Percentiles rank a stretch among this genome's conserved stretches.
phyloP scores from a whole-genome alignment of 2,888 invertebrate species.

The Lasioglossum lativentre region DNA sequence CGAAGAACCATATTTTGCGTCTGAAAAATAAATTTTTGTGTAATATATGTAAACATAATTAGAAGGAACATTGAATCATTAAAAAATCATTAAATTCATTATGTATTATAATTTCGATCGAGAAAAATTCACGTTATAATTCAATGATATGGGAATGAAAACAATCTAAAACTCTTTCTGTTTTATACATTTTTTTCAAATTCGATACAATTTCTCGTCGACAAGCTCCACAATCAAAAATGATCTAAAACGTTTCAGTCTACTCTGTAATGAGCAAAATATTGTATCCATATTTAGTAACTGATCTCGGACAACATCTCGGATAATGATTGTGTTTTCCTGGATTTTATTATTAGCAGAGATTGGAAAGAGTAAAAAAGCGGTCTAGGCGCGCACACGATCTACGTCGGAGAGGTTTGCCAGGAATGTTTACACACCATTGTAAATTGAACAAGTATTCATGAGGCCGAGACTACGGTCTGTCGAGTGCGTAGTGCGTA shows the following conservation, averaged over 20 bases:
- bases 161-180: not conserved
- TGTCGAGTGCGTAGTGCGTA: not conserved
- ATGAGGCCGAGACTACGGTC: not conserved
- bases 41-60: too few species aligned
- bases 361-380: not conserved
- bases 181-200: too few species aligned
- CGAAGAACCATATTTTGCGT: too few species aligned
- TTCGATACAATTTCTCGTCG: too few species aligned
- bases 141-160: not conserved
- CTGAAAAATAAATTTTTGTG: too few species aligned
- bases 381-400: not conserved
- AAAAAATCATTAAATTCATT: too few species aligned
- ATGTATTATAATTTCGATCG: too few species aligned
- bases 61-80: too few species aligned
- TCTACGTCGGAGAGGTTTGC: not conserved
- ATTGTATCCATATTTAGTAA: not conserved
- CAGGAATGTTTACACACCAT: conserved; percentile 18
- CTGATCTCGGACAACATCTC: not conserved
- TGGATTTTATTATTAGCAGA: not conserved
- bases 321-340: not conserved
- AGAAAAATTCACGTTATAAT: too few species aligned
- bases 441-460: conserved; percentile 28
- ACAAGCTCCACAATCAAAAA: not conserved
- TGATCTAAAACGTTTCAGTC: too few species aligned
- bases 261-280: too few species aligned